A percentile compares a stretch with the other conserved stretches of the same genome.
Conservation (phyloP, 2,797 vertebrate species). For the Neosilurus mollespiculum region DNA sequence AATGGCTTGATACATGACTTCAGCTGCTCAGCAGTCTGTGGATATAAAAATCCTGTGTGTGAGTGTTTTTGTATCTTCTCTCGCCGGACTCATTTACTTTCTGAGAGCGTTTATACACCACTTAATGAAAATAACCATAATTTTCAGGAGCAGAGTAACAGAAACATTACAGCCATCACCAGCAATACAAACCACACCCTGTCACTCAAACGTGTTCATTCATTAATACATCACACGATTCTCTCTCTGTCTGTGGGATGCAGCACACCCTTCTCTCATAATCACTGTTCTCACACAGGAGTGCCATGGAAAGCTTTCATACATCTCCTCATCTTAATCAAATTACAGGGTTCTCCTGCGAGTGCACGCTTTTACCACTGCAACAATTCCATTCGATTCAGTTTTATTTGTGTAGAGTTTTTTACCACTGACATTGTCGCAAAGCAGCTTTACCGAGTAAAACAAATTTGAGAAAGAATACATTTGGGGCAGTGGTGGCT, state of each 20-base stretch:
- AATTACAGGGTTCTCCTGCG: background rate
- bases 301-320: background rate
- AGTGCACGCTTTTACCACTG: background rate
- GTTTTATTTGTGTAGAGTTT: no score
- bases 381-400: no score
- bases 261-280: background rate
- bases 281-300: background rate
- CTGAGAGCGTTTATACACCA: background rate
- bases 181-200: background rate
- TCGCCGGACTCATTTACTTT: background rate
- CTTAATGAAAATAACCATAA: constrained; percentile 16
- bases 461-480: no score
- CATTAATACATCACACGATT: background rate
- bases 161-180: background rate
- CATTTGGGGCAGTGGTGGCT: no score
- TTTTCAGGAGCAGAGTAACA: background rate
- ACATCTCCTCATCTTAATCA: background rate
- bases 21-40: no score
- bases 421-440: no score
- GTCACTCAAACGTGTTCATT: background rate
- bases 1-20: no score
- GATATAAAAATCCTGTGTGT: no score
- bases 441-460: no score
- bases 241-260: background rate
- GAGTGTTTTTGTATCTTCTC: background rate